Base-by-base conservation (phyloP, 1,140 invertebrate genomes). In the Neodiprion virginianus region DNA sequence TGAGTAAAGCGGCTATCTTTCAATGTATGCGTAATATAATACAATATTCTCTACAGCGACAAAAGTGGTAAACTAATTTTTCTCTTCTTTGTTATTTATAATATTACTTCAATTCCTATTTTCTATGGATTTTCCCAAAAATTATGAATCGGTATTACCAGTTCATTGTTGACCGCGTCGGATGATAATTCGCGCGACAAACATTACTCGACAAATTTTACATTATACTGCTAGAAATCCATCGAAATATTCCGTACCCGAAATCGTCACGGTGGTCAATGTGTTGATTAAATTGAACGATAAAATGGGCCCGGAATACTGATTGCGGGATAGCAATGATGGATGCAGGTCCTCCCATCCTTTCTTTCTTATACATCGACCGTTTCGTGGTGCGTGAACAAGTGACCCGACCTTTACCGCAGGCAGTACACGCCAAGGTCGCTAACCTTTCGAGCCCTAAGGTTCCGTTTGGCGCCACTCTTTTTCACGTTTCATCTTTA, bases 251-350 rank as follows among this genome's bases (percentile, higher is more conserved):
- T 71, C 65, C 40, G 12, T 71, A n/a, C n/a, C 10, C 48, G n/a
- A 7, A 71, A 71, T 48, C n/a, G 65, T 53, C 17, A 28, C 11
- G 47, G 65, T 14, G 50, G 21, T 50, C 47, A 40, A 71, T 10
- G 10, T 21, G 40, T 53, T 5, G 70, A n/a, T 49, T 81, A 81
- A 81, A 81, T 81, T 80, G 77, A 78, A 77, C 79, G 77, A 81
- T 81, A 81, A 80, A 76, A 69, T 79, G 72, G 71, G 28, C 73
- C 73, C 71, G 73, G 74, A 40, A 40, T 74, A 77, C 79, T 79
- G 79, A 81, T 81, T 80, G 72, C 74, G 68, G 80, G 79, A 80
- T 76, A 81, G 75, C 77, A 77, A 77, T 79, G 77, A 81, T 80
- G 77, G 78, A 81, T 81, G 76, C 69, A 72, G 71, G 76, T 68